phyloP scores from a whole-genome alignment of 2,797 vertebrate species.

The Dendrocincla tyrannina region DNA sequence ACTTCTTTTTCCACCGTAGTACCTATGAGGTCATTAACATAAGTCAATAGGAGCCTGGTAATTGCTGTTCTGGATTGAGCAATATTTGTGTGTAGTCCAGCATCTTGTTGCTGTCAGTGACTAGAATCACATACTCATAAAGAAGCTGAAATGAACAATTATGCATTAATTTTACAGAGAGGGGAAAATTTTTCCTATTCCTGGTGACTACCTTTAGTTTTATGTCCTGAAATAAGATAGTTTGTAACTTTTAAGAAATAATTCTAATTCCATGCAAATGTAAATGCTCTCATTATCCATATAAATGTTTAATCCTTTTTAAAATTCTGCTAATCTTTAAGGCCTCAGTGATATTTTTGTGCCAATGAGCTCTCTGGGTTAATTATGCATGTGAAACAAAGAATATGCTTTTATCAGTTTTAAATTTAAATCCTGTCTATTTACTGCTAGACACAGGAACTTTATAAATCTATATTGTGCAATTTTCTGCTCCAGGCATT shows the following conservation, averaged over 20 bases:
- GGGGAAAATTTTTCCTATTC: not conserved
- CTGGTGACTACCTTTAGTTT: not conserved
- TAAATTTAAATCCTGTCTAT: conserved; percentile 51
- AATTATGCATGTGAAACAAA: conserved; percentile 45
- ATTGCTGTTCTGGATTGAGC: not conserved
- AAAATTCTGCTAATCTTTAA: conserved; percentile 54
- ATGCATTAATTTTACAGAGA: not conserved
- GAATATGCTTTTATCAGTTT: conserved; percentile 45
- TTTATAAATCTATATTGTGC: conserved; percentile 11
- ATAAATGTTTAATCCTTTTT: conserved; percentile 59
- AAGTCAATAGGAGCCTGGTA: not conserved
- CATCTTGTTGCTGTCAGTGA: not conserved
- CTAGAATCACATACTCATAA: not conserved
- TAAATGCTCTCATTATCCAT: conserved; percentile 31
- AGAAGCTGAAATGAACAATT: not conserved
- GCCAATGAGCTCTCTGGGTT: conserved; percentile 15
- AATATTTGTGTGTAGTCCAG: not conserved
- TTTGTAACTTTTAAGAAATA: not conserved
- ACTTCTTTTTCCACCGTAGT: not conserved
- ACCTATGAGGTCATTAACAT: not conserved
- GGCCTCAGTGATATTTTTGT: conserved; percentile 44
- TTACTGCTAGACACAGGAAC: not conserved
- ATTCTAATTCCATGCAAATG: not conserved
- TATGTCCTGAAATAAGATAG: not conserved
- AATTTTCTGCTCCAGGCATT: conserved; percentile 25